Conservation (phyloP, 2,113 vertebrate species). For the Etia nguti region DNA sequence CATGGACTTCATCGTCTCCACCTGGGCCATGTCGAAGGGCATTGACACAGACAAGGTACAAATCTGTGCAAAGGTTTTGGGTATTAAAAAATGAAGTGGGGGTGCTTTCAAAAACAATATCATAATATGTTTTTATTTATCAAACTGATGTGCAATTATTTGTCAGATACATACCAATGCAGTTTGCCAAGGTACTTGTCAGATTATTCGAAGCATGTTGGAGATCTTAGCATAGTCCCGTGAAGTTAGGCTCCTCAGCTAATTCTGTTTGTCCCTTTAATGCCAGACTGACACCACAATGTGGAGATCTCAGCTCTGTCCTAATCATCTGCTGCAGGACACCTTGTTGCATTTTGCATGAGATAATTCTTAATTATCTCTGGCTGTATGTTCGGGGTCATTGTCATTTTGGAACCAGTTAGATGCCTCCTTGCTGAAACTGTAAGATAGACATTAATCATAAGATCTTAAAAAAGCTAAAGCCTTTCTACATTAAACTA, state of each 20-base stretch:
- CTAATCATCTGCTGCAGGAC: neutral
- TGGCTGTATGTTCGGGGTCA: no score
- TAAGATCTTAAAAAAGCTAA: no score
- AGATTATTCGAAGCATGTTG: neutral
- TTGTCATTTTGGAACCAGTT: no score
- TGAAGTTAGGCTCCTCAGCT: neutral
- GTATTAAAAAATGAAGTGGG: neutral
- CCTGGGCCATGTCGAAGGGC: conserved; percentile 99
- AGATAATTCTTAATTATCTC: no score
- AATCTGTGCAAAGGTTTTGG: neutral
- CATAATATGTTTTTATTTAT: neutral
- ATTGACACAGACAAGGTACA: conserved; percentile 96
- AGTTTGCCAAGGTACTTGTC: neutral
- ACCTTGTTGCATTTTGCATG: no score
- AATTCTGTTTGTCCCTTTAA: neutral
- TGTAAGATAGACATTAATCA: no score
- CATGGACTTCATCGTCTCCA: conserved; percentile 99
- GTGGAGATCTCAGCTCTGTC: neutral
- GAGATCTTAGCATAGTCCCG: neutral
- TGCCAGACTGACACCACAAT: neutral
- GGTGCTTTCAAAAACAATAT: neutral
- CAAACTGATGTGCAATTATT: neutral
- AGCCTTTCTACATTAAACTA: no score
- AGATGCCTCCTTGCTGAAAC: no score
- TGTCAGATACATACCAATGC: neutral